Evolutionary conservation across 2,888 invertebrate genomes (phyloP), one percentile per base, ranked within the genome.

Genomic region (Caenorhabditis parvicauda): DNA sequence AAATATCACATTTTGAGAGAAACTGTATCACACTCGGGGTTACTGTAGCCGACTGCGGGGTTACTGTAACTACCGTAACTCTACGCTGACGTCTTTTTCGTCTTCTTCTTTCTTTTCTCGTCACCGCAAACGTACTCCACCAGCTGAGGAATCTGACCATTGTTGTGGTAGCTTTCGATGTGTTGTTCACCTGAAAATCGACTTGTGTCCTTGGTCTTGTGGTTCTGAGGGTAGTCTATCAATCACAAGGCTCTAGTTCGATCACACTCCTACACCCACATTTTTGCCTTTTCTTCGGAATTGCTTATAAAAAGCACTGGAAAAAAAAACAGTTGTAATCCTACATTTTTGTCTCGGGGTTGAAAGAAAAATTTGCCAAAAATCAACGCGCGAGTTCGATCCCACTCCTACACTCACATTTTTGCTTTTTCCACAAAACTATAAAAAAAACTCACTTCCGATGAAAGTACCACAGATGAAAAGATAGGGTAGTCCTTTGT

Each of bases 391-490:
- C 3, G 22, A 19, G 22, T 14, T 14, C 5, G 17, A 19, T 7
- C 4, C 3, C n/a, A 24, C 24, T 3, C 7, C 19, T 19, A 2
- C 22, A 41, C 22, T 21, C n/a, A 5, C 14, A 9, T 21, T 6
- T 32, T n/a, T n/a, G n/a, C n/a, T 32, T 32, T 32, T 32, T 41
- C n/a, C 9, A n/a, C 35, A 9, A n/a, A 44, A 44, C n/a, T 17
- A 6, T 5, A 5, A 42, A 28, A 38, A 19, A 7, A 27, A 60
- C 75, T 56, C 25, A 76, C 77, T 77, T 67, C 79, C 79, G 38
- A 79, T 79, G 49, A 78, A 79, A 9, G 79, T 79, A 39, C 79
- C 79, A 57, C 79, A 79, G 61, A 79, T 80, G 59, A 79, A 79
- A 9, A 79, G 57, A 28, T 80, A 80, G 25, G 79, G 79, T 39